Percentiles rank a stretch among this genome's conserved stretches.
Conservation (phyloP, 1,140 invertebrate genomes). For the Habropoda laboriosa region DNA sequence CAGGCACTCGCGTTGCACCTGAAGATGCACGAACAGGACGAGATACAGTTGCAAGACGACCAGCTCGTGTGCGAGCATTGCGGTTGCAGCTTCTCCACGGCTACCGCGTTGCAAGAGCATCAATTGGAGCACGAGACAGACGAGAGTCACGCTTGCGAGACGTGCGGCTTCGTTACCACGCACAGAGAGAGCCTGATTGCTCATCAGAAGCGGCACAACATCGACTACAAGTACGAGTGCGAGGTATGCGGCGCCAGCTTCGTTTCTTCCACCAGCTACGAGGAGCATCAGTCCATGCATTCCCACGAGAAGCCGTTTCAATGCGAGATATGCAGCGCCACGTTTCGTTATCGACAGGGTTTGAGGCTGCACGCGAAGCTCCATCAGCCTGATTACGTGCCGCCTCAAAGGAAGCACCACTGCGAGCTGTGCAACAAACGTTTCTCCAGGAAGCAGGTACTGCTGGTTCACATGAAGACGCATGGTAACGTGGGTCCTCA, state of each 20-base stretch:
- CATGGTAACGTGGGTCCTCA: constrained; percentile 75
- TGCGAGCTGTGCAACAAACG: constrained; percentile 80
- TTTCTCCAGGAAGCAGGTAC: constrained; percentile 79
- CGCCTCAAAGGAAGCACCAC: constrained; percentile 80
- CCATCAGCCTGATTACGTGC: constrained; percentile 80
- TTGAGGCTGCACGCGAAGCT: constrained; percentile 82
- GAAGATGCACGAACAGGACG: constrained; percentile 48
- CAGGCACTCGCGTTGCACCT: constrained; percentile 72
- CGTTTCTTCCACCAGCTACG: constrained; percentile 73
- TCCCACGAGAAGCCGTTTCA: constrained; percentile 76
- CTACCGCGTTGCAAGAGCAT: constrained; percentile 68
- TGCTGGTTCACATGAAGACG: constrained; percentile 79
- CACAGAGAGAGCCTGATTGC: constrained; percentile 72
- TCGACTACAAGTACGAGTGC: constrained; percentile 83
- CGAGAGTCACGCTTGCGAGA: constrained; percentile 72
- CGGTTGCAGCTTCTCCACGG: constrained; percentile 70
- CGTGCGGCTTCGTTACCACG: constrained; percentile 73
- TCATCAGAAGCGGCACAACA: constrained; percentile 76
- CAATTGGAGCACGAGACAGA: constrained; percentile 66
- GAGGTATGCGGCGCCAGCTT: constrained; percentile 86
- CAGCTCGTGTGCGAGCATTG: constrained; percentile 77
- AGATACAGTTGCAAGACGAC: constrained; percentile 36
- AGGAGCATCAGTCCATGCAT: constrained; percentile 75
- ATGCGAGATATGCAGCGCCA: constrained; percentile 81
- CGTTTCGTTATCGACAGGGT: constrained; percentile 81